Base-by-base conservation (phyloP, 2,113 vertebrate species). In the Synodontis membranacea region DNA sequence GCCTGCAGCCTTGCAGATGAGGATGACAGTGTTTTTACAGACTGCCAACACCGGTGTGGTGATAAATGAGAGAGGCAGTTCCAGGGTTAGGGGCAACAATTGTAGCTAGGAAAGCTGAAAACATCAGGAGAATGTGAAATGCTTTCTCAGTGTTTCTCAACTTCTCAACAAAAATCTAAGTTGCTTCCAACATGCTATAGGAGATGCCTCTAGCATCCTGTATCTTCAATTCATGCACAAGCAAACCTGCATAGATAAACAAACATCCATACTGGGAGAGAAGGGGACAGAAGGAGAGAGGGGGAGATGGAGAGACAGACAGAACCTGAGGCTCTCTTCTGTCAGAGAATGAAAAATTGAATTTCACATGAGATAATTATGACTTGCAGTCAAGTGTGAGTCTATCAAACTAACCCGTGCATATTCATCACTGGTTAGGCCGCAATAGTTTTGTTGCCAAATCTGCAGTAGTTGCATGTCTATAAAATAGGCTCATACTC, bases 291-390 rank as follows among this genome's bases (percentile, higher is more conserved):
- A 82, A 44, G 11, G 44, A 68, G 60, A 31, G 25, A 64, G 48
- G 42, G 52, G 17, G 52, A 58, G 83, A 48, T 31, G 39, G 8
- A 56, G 34, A 64, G 19, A 23, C 21, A 54, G 37, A 34, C 5
- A 54, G 64, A 80, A 31, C 62, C 58, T 14, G 7, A 72, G 83
- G 70, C 83, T 60, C 39, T 37, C 2, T 60, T 76, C 83, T 84
- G 83, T 84, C 83, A 76, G 42, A 60, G 54, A 84, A 60, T 84
- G 28, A 84, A 84, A 76, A 46, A 84, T 75, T 62, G 39, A 75
- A 28, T 86, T 85, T 52, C 85, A 60, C 58, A 80, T 72, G n/a
- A 86, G 85, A 86, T 70, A 86, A 86, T 86, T 86, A 81, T 81
- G 21, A 81, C 52, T 58, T 81, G 64, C 85, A 86, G 78, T 81